Conservation (phyloP, 1,140 invertebrate species). For the Cephus cinctus region DNA sequence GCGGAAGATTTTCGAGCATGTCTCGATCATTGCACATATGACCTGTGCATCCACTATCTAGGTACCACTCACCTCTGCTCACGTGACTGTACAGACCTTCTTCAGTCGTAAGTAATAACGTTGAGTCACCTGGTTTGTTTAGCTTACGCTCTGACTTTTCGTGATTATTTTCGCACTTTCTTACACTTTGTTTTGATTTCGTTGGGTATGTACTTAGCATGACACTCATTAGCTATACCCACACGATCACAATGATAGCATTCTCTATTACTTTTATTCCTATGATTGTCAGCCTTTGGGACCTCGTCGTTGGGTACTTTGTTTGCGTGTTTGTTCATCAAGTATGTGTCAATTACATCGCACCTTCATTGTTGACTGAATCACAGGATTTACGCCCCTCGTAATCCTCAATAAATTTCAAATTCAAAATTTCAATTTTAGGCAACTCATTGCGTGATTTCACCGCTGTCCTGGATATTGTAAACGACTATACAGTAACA, state of each 20-base stretch:
- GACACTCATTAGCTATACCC: conserved; percentile 7
- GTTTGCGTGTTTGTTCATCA: neutral
- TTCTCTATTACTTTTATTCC: neutral
- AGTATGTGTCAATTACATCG: conserved; percentile 8
- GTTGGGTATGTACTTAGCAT: neutral
- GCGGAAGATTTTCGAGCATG: conserved; percentile 10
- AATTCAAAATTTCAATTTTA: conserved; percentile 11
- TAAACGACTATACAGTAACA: conserved; percentile 18
- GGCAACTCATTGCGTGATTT: conserved; percentile 20
- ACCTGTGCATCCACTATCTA: conserved; percentile 16
- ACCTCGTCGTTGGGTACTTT: neutral
- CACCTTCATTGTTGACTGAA: neutral
- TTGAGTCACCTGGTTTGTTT: neutral
- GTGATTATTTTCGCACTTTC: neutral
- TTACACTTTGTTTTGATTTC: neutral
- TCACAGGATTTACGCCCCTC: conserved; percentile 8
- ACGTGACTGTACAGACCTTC: conserved; percentile 2
- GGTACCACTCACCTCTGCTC: conserved; percentile 10
- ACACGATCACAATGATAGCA: conserved; percentile 7
- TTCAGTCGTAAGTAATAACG: conserved; percentile 10
- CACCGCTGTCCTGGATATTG: conserved; percentile 17
- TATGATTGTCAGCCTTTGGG: neutral
- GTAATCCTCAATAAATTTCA: conserved; percentile 22
- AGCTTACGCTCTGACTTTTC: neutral
- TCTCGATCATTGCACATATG: conserved; percentile 18